Evolutionary conservation across 2,888 invertebrate genomes (phyloP).

Genomic region (Sericinus montela): DNA sequence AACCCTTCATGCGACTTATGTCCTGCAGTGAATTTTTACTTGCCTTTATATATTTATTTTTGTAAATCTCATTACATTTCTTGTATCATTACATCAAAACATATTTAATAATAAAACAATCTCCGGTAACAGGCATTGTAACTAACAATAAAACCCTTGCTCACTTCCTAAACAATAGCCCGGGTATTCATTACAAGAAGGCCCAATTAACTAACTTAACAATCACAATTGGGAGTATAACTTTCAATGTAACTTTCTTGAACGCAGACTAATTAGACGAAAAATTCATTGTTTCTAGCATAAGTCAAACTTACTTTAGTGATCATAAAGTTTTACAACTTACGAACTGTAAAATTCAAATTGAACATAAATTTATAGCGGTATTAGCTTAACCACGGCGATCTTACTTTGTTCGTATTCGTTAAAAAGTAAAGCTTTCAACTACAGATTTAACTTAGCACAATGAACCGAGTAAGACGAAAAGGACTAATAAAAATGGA

Average conservation of each 20-base stretch:
- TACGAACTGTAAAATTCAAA: conserved; percentile 48
- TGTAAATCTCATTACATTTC: no score
- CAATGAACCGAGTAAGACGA: conserved; percentile 10
- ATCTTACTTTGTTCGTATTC: conserved; percentile 41
- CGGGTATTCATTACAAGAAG: conserved; percentile 16
- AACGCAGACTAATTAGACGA: conserved; percentile 26
- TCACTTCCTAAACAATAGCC: conserved; percentile 13
- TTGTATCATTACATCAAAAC: no score
- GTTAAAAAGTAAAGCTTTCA: conserved; percentile 21
- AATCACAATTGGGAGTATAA: conserved; percentile 21
- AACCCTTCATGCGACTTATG: no score
- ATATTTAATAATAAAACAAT: conserved; percentile 2
- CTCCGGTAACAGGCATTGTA: conserved; percentile 14
- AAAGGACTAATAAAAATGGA: no score
- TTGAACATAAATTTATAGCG: conserved; percentile 54
- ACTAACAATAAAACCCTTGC: conserved; percentile 18
- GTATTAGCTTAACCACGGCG: conserved; percentile 35
- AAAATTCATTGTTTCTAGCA: conserved; percentile 27
- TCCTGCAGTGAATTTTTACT: no score
- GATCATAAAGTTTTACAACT: conserved; percentile 45
- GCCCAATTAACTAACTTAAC: conserved; percentile 15
- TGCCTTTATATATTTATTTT: no score
- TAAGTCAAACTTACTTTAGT: conserved; percentile 29
- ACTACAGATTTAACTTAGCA: conserved; percentile 7
- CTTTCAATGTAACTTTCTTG: conserved; percentile 24